phyloP scores from a whole-genome alignment of 2,888 invertebrate species.

The Lomographa bimaculata region DNA sequence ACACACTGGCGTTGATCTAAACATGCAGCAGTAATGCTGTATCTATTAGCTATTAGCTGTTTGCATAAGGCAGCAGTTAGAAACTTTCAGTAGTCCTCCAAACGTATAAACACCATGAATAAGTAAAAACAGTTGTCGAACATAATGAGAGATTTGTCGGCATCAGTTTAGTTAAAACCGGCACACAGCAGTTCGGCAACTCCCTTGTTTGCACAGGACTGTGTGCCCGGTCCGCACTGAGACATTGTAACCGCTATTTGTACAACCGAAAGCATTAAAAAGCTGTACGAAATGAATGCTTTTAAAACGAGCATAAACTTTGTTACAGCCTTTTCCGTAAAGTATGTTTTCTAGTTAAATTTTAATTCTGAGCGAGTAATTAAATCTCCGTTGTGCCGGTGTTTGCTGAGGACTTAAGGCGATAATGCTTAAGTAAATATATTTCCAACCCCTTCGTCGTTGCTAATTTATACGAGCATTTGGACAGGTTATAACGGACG shows the following conservation, averaged over 20 bases:
- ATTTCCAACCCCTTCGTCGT: conserved; percentile 50
- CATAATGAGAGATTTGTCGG: conserved; percentile 56
- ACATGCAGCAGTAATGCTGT: too few relatives aligned
- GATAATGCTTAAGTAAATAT: conserved; percentile 58
- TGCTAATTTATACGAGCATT: conserved; percentile 43
- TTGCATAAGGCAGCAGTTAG: too few relatives aligned
- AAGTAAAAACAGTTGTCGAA: conserved; percentile 56
- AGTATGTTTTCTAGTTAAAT: conserved; percentile 49
- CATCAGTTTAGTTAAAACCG: conserved; percentile 53
- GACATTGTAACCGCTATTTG: conserved; percentile 44
- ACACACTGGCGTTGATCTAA: too few relatives aligned
- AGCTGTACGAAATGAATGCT: conserved; percentile 37
- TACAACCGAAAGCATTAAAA: conserved; percentile 37
- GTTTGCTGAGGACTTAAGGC: conserved; percentile 59
- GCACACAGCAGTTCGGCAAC: conserved; percentile 38
- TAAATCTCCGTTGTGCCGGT: conserved; percentile 52
- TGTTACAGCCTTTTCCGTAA: conserved; percentile 25
- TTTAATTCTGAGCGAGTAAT: conserved; percentile 52
- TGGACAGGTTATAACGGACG: conserved; percentile 30
- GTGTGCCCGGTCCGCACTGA: conserved; percentile 24
- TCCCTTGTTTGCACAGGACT: conserved; percentile 50
- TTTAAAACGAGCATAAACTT: conserved; percentile 21
- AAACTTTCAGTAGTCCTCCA: too few relatives aligned
- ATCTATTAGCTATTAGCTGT: too few relatives aligned
- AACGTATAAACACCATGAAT: conserved; percentile 46